phyloP scores from a whole-genome alignment of 2,888 invertebrate species.

The Arrhopalites spinosus region DNA sequence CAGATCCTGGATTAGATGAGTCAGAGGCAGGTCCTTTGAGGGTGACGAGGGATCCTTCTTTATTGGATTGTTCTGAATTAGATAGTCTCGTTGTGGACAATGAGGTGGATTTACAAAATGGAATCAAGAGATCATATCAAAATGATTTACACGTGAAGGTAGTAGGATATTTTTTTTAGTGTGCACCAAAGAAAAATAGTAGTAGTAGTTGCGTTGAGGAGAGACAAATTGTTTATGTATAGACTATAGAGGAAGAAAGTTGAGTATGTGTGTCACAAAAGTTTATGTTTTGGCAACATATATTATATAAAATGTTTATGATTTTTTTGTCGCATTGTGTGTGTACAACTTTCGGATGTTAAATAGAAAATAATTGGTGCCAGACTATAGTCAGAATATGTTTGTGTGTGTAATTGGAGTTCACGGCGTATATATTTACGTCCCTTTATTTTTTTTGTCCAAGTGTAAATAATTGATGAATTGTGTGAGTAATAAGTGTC shows the following conservation, averaged over 20 bases:
- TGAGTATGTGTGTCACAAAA: neutral
- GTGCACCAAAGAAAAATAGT: neutral
- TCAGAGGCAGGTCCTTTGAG: slow-evolving; percentile 22
- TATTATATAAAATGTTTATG: no score
- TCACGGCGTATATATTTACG: no score
- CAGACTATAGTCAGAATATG: no score
- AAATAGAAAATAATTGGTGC: no score
- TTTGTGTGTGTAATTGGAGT: no score
- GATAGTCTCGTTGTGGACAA: slow-evolving; percentile 36
- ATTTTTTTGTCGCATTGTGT: no score
- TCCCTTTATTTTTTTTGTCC: neutral
- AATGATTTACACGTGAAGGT: slow-evolving; percentile 16
- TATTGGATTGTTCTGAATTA: slow-evolving; percentile 40
- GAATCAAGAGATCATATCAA: slow-evolving; percentile 1
- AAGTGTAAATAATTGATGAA: neutral
- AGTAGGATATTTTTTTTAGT: neutral
- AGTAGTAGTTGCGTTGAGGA: no score
- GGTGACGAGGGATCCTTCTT: slow-evolving; percentile 19
- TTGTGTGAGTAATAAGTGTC: neutral
- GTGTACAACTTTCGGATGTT: no score
- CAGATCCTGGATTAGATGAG: slow-evolving; percentile 48
- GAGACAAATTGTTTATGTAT: neutral
- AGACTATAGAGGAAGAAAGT: neutral
- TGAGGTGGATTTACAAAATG: slow-evolving; percentile 23
- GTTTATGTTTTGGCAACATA: no score